These are phyloP conservation scores for Prunella fulvescens DNA, from an alignment of 2,113 vertebrate genomes.

Conservation along the genomic window DNA sequence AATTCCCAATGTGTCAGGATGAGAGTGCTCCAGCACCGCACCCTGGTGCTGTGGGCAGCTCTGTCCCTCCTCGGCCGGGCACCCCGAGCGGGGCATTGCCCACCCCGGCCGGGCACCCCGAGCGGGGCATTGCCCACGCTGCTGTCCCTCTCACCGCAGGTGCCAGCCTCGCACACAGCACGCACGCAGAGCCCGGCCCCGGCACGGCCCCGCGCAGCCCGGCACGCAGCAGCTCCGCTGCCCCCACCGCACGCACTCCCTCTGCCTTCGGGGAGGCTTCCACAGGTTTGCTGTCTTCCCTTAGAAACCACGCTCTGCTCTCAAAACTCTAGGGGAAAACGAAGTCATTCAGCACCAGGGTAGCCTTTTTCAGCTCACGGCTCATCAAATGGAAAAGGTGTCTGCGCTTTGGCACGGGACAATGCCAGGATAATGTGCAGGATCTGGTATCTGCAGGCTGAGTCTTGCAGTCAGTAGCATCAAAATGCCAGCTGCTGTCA, in stretches of 20 bases:
- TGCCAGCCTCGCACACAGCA: background rate
- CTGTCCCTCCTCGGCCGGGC: background rate
- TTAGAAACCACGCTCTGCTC: background rate
- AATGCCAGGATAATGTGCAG: background rate
- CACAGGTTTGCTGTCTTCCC: constrained; percentile 2
- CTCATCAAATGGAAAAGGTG: background rate
- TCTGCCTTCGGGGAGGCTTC: background rate
- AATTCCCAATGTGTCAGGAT: background rate
- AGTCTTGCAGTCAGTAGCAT: background rate
- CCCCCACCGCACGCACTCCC: background rate
- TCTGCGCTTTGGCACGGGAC: background rate
- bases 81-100: accelerated
- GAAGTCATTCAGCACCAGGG: background rate
- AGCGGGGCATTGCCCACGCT: background rate
- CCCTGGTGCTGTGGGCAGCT: background rate
- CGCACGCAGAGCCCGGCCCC: background rate
- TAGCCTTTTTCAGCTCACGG: background rate
- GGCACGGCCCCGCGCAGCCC: background rate
- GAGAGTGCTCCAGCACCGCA: accelerated
- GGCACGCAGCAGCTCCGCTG: background rate
- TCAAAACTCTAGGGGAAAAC: background rate
- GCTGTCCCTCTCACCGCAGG: constrained; percentile 42
- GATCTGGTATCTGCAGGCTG: background rate
- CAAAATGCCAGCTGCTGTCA: background rate
- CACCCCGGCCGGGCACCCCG: accelerated